Evolutionary conservation across 2,888 invertebrate species (phyloP), one percentile per base, ranked within the genome.

Genomic region (Sympetrum striolatum): DNA sequence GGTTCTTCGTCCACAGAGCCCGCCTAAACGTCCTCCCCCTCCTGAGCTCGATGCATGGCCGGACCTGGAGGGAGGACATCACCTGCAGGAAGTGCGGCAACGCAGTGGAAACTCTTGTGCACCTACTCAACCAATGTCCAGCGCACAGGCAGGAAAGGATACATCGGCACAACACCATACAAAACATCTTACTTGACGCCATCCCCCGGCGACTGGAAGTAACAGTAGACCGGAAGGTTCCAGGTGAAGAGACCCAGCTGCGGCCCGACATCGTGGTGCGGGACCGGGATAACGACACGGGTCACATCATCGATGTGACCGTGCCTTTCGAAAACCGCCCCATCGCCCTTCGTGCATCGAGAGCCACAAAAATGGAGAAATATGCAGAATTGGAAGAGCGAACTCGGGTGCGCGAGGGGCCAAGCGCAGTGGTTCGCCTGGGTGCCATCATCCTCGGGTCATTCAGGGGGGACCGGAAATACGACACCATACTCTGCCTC

Each of bases 1-100:
- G 94, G 93, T 92, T 93, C 5, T 94, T 94, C 91, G 92, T 94
- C 35, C 93, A 93, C 91, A 91, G 93, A 0, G 93, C 93, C 10
- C 91, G 93, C 4, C 92, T 93, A 12, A 92, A 92, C 81, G 92
- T 93, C 3, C 91, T 93, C 1, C 93, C 93, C 0, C 92, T 80
- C 5, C 22, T 58, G 15, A 22, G 58, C 2, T 14, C 5, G 15
- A 58, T 58, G 58, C 5, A 22, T 18, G 58, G 58, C 2, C 14
- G 58, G 2, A 5, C 58, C 2, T 22, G 58, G 58, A 58, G 58
- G 5, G 58, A 58, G 58, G 58, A 58, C 58, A 22, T 58, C 15
- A 1, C 58, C 2, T 58, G 5, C 58, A 58, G 58, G 58, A 58
- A 22, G 58, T 58, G 58, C 5, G 5, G 58, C 2, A 22, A 58